Evolutionary conservation across 2,113 vertebrate genomes (phyloP).

Genomic region (Toxotes jaculatrix): DNA sequence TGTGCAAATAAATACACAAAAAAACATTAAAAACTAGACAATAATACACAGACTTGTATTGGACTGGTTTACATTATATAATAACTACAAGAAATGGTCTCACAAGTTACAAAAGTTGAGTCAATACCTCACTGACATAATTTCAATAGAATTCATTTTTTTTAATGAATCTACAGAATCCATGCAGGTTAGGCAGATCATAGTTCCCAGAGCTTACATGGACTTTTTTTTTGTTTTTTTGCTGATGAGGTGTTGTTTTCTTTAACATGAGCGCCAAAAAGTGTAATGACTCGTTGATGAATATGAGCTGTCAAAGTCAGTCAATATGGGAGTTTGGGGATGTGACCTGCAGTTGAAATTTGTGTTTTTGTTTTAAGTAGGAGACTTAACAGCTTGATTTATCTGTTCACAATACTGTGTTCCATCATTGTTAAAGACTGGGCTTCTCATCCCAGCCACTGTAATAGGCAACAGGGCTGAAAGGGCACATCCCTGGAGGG

Average conservation of each 20-base stretch:
- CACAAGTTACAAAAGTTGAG: constrained; percentile 15
- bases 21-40: constrained; percentile 15
- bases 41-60: not conserved
- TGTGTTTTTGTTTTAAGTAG: not conserved
- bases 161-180: not conserved
- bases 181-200: not conserved
- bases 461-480: not conserved
- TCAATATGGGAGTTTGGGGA: not conserved
- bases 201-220: not conserved
- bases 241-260: constrained; percentile 13
- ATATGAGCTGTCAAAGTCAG: not conserved
- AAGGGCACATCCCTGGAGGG: not conserved
- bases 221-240: not conserved
- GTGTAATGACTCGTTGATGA: not conserved
- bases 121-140: constrained; percentile 29
- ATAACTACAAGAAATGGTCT: not conserved
- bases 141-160: constrained; percentile 33
- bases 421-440: not conserved
- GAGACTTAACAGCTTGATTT: not conserved
- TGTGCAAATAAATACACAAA: constrained; percentile 7
- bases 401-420: not conserved
- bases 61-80: not conserved
- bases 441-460: not conserved
- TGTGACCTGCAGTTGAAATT: not conserved
- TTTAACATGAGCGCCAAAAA: not conserved